phyloP scores from a whole-genome alignment of 2,113 vertebrate genomes.

The Microcebus tavaratra region DNA sequence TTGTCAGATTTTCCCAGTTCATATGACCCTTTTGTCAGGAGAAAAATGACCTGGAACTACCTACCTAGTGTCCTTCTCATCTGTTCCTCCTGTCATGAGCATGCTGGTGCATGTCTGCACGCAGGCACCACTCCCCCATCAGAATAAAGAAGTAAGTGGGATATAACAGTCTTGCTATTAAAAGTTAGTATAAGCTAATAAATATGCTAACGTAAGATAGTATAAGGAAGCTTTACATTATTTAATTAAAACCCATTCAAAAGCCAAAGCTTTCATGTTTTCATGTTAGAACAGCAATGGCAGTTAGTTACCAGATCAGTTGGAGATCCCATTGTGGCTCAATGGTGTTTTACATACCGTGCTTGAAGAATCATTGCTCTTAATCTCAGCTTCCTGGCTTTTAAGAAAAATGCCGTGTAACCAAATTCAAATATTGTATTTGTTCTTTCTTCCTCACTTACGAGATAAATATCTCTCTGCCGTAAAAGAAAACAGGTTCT shows the following conservation, averaged over 20 bases:
- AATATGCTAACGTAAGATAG: not conserved
- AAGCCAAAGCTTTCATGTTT: not conserved
- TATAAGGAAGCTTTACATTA: not conserved
- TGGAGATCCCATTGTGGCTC: not conserved
- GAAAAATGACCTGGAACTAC: not conserved
- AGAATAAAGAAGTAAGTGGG: not conserved
- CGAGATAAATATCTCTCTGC: not conserved
- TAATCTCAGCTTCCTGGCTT: not conserved
- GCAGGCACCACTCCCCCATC: not conserved
- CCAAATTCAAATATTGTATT: not conserved
- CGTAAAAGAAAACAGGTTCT: not conserved
- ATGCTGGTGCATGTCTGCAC: fast-evolving
- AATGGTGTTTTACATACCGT: fast-evolving
- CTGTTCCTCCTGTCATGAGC: not conserved
- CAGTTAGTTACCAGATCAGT: not conserved
- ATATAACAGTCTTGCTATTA: not conserved
- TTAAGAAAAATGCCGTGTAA: not conserved
- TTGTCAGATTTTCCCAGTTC: not conserved
- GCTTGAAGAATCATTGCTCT: not conserved
- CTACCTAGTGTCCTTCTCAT: not conserved
- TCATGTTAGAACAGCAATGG: not conserved
- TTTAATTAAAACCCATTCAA: not conserved
- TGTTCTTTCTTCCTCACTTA: not conserved
- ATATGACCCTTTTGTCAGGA: not conserved
- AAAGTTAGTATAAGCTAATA: not conserved